Evolutionary conservation across 2,888 invertebrate genomes (phyloP).

Genomic region (Amblyteles armatorius): DNA sequence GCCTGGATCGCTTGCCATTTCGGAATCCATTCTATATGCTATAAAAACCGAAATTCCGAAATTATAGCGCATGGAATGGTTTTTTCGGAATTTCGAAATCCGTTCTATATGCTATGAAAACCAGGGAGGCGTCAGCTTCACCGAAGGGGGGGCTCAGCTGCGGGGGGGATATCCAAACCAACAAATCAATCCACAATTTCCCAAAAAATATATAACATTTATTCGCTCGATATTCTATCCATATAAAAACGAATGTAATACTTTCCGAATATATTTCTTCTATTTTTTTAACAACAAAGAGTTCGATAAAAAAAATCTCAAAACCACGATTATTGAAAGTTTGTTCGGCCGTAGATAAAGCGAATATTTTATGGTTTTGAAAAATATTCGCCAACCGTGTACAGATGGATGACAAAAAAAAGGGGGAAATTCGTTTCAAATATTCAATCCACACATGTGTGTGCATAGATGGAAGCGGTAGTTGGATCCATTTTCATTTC

Average conservation of each 20-base stretch:
- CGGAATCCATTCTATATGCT: no score
- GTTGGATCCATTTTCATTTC: conserved; percentile 56
- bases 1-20: no score
- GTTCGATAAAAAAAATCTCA: conserved; percentile 18
- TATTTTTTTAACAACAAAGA: not conserved
- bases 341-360: conserved; percentile 24
- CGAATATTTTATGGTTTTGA: conserved; percentile 40
- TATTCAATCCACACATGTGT: conserved; percentile 41
- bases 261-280: not conserved
- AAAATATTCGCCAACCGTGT: conserved; percentile 50
- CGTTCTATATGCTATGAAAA: no score
- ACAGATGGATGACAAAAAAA: not conserved
- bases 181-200: no score
- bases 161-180: no score
- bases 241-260: not conserved
- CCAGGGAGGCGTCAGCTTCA: no score
- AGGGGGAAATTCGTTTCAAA: conserved; percentile 20
- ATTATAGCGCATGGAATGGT: no score
- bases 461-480: conserved; percentile 32
- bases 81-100: no score
- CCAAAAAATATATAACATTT: no score
- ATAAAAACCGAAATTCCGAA: no score
- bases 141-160: no score
- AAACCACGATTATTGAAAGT: not conserved
- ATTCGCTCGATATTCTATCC: no score